A percentile compares a stretch with the other conserved stretches of the same genome.
Conservation (phyloP, 2,797 vertebrate genomes). For the Lacerta agilis region DNA sequence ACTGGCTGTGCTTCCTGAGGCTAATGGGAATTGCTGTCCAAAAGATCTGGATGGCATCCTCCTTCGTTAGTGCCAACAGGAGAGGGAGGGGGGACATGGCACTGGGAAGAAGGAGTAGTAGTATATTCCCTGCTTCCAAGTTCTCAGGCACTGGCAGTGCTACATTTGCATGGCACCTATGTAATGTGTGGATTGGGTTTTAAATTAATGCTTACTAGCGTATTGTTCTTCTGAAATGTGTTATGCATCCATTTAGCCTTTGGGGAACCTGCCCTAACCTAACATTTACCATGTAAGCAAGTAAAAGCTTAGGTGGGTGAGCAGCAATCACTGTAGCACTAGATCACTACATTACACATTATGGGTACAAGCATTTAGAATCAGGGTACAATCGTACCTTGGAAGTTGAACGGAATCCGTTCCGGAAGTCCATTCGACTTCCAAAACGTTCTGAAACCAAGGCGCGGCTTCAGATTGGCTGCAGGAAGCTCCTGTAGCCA, state of each 20-base stretch:
- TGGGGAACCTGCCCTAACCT: conserved; percentile 1
- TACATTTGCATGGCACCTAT: background rate
- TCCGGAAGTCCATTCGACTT: too few relatives aligned
- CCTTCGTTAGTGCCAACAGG: background rate
- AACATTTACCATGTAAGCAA: conserved; percentile 1
- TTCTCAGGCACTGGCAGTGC: background rate
- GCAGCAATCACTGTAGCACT: background rate
- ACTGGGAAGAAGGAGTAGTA: background rate
- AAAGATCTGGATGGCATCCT: background rate
- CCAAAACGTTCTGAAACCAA: too few relatives aligned
- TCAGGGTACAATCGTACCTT: too few relatives aligned
- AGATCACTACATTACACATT: background rate
- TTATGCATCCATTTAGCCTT: conserved; percentile 21
- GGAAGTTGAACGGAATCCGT: too few relatives aligned
- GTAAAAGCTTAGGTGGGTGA: background rate
- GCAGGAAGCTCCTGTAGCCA: too few relatives aligned
- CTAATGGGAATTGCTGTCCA: too few relatives aligned
- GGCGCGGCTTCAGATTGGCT: too few relatives aligned
- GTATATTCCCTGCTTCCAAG: background rate
- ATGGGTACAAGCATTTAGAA: background rate
- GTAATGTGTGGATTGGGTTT: conserved; percentile 24
- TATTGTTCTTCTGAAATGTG: conserved; percentile 41
- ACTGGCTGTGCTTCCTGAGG: too few relatives aligned
- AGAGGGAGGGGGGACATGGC: too few relatives aligned
- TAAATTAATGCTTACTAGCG: background rate